Evolutionary conservation across 2,888 invertebrate genomes (phyloP), one percentile per base, ranked within the genome.

Genomic region (Poecilobothrus nobilitatus): DNA sequence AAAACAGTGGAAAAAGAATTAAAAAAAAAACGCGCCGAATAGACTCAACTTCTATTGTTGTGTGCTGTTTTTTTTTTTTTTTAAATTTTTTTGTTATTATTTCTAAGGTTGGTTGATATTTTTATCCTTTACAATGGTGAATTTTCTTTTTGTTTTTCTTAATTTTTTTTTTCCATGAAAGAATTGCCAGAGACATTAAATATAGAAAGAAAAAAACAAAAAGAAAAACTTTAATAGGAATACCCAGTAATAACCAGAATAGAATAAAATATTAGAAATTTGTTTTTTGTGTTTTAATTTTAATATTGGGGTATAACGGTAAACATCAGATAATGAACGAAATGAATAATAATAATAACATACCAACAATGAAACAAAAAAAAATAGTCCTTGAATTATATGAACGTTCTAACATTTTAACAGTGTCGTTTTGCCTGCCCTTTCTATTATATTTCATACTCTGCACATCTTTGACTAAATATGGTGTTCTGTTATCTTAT

Each of bases 1-100:
- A 27, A 27, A 71, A 34, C 69, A 66, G 70, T 70, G 69, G 67
- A 69, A 71, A 61, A 67, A 63, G 71, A 71, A 72, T 74, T 71
- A 72, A 77, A 69, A 61, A 64, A 53, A 61, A 67, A 53, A 61
- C 53, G 18, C 53, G 53, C 18, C 53, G 53, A 53, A 53, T 53
- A 53, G 53, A 53, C 53, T 53, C 53, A 53, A n/a, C 15, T 12
- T 53, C 53, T 53, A 53, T 15, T 53, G 15, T 53, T 53, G 1
- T 53, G 15, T 27, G 12, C 53, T 53, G 2, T 53, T 53, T 9
- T n/a, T 53, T 53, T 53, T 6, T 53, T 53, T 53, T 27, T n/a
- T 12, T 44, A 3, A 3, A 15, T 44, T 44, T 44, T 44, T 9
- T 53, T 53, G 12, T n/a, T 18, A 53, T 53, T 18, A 53, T 53